Evolutionary conservation across 64 coral and sea anemone genomes (phyloP).

Genomic region (Astreopora myriophthalma): DNA sequence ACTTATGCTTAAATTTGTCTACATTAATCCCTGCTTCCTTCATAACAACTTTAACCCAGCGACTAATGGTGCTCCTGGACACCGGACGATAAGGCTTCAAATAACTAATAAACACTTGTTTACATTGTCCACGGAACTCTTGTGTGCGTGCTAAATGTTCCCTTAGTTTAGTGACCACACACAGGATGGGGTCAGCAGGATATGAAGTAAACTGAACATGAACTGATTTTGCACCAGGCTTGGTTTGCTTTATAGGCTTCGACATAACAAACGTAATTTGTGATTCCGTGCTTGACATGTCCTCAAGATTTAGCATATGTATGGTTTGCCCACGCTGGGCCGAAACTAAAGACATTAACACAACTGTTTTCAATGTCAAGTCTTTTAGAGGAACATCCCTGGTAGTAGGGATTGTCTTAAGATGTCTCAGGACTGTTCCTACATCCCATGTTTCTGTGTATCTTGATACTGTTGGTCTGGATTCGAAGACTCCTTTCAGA

Average conservation of each 20-base stretch:
- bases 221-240: not conserved
- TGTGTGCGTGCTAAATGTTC: constrained; percentile 13
- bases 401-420: constrained; percentile 21
- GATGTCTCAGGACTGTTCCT: constrained; percentile 24
- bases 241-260: not conserved
- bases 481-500: constrained; percentile 51
- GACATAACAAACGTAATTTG: not conserved
- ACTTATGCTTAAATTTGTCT: constrained; percentile 4
- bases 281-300: constrained; percentile 9
- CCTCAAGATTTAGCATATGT: constrained; percentile 7
- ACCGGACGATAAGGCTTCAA: not conserved
- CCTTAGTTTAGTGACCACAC: constrained; percentile 42
- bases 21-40: constrained; percentile 17
- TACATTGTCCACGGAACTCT: not conserved
- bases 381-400: constrained; percentile 4
- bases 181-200: constrained; percentile 3
- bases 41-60: constrained; percentile 45
- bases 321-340: constrained; percentile 20
- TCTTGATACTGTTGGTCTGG: constrained; percentile 38
- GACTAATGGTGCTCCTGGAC: constrained; percentile 50
- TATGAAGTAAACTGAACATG: not conserved
- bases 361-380: constrained; percentile 38
- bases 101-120: constrained; percentile 32
- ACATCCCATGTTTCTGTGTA: constrained; percentile 60
- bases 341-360: not conserved